Conservation (phyloP, 30 jellyfish, hydroid and myxozoan species). For the Pseudorhiza aurosa region DNA sequence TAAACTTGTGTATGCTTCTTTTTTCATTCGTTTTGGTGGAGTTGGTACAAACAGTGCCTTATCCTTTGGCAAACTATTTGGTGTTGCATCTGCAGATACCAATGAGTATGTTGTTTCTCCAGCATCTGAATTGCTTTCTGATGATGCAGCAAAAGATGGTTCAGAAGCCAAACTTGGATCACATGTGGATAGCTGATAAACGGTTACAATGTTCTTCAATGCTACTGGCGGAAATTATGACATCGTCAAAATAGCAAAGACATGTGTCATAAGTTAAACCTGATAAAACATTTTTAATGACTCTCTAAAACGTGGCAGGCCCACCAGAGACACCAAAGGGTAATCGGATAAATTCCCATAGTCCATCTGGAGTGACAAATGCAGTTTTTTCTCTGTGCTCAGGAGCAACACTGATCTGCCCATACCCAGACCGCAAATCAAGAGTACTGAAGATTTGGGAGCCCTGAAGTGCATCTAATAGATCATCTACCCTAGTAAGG, state of each 20-base stretch:
- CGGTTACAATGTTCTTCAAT: slow-evolving; percentile 24
- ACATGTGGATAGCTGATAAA: not conserved
- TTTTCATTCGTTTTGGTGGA: slow-evolving; percentile 20
- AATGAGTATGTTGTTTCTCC: slow-evolving; percentile 8
- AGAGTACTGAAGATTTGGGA: slow-evolving; percentile 39
- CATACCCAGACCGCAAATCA: slow-evolving; percentile 53
- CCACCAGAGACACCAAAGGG: slow-evolving; percentile 51
- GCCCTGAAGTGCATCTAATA: slow-evolving; percentile 50
- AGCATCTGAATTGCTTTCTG: not conserved
- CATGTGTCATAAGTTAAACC: slow-evolving; percentile 39
- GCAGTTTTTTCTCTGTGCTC: slow-evolving; percentile 21
- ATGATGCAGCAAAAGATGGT: no score
- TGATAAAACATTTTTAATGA: no score
- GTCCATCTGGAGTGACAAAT: no score
- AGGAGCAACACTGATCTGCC: slow-evolving; percentile 54
- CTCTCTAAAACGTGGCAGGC: slow-evolving; percentile 22
- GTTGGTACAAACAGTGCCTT: slow-evolving; percentile 19
- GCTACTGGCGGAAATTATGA: slow-evolving; percentile 10
- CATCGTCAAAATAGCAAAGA: slow-evolving; percentile 37
- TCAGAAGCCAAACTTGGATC: no score
- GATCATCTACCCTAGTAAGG: slow-evolving; percentile 64
- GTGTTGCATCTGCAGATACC: slow-evolving; percentile 18
- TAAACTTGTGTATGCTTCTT: slow-evolving; percentile 14
- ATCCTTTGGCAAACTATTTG: slow-evolving; percentile 10
- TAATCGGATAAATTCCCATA: slow-evolving; percentile 11